Base-by-base conservation (phyloP, 2,888 invertebrate species). In the Molanna angustata region DNA sequence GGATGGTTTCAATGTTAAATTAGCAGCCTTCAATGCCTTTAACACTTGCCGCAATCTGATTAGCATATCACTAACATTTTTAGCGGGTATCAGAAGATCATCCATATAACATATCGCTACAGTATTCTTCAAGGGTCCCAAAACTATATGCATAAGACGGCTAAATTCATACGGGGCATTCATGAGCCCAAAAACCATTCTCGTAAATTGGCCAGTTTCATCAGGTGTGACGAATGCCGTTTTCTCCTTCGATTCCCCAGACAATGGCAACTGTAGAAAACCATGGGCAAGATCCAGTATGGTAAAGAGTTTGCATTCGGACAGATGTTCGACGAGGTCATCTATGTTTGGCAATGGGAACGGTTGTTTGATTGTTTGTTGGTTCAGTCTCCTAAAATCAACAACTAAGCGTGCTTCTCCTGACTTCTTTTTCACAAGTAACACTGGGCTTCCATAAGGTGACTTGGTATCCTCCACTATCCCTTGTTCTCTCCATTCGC, bases 81-180 rank as follows among this genome's bases (percentile, higher is more conserved):
- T 11, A 13, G 35, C 35, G 9, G 35, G 35, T 35, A 35, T 35
- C 14, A 35, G 14, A 4, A 35, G 9, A 14, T 35, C 35, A n/a
- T 35, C 35, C 35, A 35, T 35, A n/a, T 35, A 35, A 35, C 35
- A 35, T 35, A 35, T 4, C 4, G 35, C 35, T 35, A 35, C 35
- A 13, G 35, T 35, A 14, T 35, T 35, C 35, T 35, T 35, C 13
- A 35, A 35, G 13, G 35, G 35, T n/a, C 35, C 35, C 35, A 35
- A 35, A 13, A 35, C 35, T 4, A 14, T 35, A 14, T 35, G 35
- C 35, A 35, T 35, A 4, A 35, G 13, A 13, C 35, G 35, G 13
- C 35, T 35, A 14, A 35, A 35, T 14, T 35, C 35, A 13, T 35
- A 35, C 13, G 35, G 35, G 35, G 35, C 35, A 13, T 35, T 35